Conservation (phyloP, 2,888 invertebrate genomes). For the Phragmatobia fuliginosa region DNA sequence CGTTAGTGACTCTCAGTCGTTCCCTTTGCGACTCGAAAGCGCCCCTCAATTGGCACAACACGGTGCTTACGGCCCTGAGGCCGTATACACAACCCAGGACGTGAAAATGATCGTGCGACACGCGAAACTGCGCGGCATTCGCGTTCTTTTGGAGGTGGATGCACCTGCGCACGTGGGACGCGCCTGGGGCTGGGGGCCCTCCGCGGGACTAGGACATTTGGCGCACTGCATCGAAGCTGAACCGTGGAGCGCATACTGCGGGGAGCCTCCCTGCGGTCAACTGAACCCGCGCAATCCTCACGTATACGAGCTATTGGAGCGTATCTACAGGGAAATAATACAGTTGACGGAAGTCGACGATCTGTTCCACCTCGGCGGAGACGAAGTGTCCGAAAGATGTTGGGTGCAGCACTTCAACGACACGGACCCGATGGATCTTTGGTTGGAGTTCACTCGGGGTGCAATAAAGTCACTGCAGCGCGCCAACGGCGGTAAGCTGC, state of each 20-base stretch:
- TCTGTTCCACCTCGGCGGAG: conserved; percentile 94
- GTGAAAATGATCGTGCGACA: conserved; percentile 91
- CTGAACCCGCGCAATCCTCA: conserved; percentile 93
- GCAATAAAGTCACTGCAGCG: conserved; percentile 87
- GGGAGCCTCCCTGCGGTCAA: conserved; percentile 95
- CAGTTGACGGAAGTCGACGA: conserved; percentile 92
- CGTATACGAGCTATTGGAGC: conserved; percentile 90
- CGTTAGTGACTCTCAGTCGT: conserved; percentile 96
- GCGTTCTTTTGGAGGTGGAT: conserved; percentile 96
- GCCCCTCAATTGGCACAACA: conserved; percentile 93
- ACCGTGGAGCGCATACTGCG: conserved; percentile 93
- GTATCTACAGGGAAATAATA: conserved; percentile 91
- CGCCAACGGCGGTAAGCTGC: conserved; percentile 87
- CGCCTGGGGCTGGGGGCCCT: conserved; percentile 94
- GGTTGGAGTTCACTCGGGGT: conserved; percentile 92
- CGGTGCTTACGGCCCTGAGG: conserved; percentile 94
- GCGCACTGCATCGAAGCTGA: conserved; percentile 93
- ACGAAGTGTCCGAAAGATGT: conserved; percentile 93
- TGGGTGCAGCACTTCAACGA: conserved; percentile 92
- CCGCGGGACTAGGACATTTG: conserved; percentile 91
- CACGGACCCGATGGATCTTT: conserved; percentile 91
- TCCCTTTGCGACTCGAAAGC: conserved; percentile 92
- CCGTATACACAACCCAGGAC: conserved; percentile 90
- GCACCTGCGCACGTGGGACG: conserved; percentile 96
- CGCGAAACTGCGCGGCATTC: conserved; percentile 93